Conservation (phyloP, 2,797 vertebrate genomes). For the Ctenochaetus hawaiiensis region DNA sequence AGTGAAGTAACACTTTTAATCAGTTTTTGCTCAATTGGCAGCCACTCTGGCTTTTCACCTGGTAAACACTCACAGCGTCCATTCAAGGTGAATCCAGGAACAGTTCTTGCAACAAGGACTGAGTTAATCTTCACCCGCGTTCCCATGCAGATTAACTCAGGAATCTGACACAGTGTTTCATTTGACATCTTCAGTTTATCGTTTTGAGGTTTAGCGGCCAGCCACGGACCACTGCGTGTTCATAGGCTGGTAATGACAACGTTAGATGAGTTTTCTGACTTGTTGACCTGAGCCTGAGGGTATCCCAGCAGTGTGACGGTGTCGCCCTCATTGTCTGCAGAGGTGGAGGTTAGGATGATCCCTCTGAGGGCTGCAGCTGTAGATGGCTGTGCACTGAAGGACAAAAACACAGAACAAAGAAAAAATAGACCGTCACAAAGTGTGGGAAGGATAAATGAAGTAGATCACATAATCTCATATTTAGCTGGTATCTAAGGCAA, state of each 20-base stretch:
- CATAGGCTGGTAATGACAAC: conserved; percentile 28
- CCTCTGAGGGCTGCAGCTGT: conserved; percentile 64
- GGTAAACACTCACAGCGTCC: conserved; percentile 1
- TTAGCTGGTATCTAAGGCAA: not conserved
- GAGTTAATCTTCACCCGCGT: conserved; percentile 34
- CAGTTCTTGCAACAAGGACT: conserved; percentile 41
- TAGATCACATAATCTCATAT: not conserved
- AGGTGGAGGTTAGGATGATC: conserved; percentile 67
- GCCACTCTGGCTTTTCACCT: conserved; percentile 16
- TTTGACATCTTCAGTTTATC: conserved; percentile 60
- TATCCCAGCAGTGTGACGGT: conserved; percentile 53
- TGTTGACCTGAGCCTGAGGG: conserved; percentile 63
- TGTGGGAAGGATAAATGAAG: not conserved
- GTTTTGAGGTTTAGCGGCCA: conserved; percentile 45
- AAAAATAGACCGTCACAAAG: conserved; percentile 31
- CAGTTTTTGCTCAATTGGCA: conserved; percentile 52
- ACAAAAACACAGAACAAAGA: conserved; percentile 24
- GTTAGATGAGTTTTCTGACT: conserved; percentile 48
- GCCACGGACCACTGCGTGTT: conserved; percentile 28
- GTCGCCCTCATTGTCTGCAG: conserved; percentile 52
- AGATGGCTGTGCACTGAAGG: conserved; percentile 59
- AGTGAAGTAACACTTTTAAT: conserved; percentile 23
- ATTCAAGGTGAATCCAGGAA: conserved; percentile 38
- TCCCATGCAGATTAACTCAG: conserved; percentile 32
- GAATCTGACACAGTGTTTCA: conserved; percentile 29